These are phyloP conservation scores for Blera fallax DNA, from an alignment of 2,888 invertebrate species.

Conservation along the genomic window DNA sequence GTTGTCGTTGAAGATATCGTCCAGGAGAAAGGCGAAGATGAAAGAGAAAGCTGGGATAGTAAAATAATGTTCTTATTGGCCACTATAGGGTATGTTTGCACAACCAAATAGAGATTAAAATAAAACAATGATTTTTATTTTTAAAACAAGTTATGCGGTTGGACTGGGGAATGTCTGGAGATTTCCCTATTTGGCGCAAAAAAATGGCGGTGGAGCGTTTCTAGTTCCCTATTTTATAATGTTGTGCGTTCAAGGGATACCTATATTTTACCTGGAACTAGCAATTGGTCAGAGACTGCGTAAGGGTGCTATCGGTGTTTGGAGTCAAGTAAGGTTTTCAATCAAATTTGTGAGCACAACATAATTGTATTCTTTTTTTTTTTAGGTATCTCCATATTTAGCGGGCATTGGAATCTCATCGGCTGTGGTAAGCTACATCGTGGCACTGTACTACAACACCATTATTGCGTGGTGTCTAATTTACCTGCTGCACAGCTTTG, in stretches of 20 bases:
- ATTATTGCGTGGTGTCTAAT: constrained; percentile 99
- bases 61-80: constrained; percentile 95
- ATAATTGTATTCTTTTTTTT: constrained; percentile 1
- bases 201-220: constrained; percentile 98
- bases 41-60: constrained; percentile 95
- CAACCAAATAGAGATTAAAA: not conserved
- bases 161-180: constrained; percentile 98
- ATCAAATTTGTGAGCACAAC: not conserved
- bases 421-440: constrained; percentile 97
- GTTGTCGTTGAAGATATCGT: constrained; percentile 84
- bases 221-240: constrained; percentile 98
- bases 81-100: constrained; percentile 87
- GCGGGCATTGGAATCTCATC: constrained; percentile 96
- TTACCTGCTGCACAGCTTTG: constrained; percentile 96
- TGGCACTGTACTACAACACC: constrained; percentile 98
- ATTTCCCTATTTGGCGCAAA: constrained; percentile 96
- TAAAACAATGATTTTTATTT: not conserved
- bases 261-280: constrained; percentile 97
- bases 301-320: constrained; percentile 96
- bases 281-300: constrained; percentile 96
- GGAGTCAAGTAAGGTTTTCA: constrained; percentile 87
- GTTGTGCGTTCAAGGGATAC: constrained; percentile 96
- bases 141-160: constrained; percentile 87
- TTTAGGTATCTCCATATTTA: constrained; percentile 89
- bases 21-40: constrained; percentile 88